Conservation (phyloP, 2,113 vertebrate species). For the Macrotus californicus region DNA sequence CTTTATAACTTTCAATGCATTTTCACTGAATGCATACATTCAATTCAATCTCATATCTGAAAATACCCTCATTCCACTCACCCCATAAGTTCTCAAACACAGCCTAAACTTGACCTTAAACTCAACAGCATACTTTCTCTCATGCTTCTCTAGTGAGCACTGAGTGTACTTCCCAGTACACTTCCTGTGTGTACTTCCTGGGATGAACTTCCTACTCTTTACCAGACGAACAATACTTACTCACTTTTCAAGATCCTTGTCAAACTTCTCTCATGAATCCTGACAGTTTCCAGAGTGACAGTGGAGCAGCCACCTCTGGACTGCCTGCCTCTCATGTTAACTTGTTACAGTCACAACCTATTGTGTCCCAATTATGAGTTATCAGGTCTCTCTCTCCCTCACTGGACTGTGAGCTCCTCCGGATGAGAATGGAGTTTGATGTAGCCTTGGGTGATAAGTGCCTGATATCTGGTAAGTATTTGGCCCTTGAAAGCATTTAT, state of each 20-base stretch:
- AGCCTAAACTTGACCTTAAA: background rate
- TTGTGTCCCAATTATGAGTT: background rate
- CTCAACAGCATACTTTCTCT: background rate
- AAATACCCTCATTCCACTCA: background rate
- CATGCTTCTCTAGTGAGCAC: too few relatives aligned
- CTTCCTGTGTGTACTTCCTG: too few relatives aligned
- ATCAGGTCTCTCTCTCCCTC: background rate
- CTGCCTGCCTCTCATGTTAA: background rate
- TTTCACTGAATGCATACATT: background rate
- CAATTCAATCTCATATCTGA: background rate
- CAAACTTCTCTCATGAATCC: background rate
- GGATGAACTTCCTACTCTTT: background rate
- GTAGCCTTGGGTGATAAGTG: background rate
- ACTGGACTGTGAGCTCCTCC: background rate
- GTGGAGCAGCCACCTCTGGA: background rate
- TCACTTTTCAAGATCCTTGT: background rate
- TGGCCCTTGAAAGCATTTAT: background rate
- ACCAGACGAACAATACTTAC: background rate
- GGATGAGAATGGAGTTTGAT: background rate
- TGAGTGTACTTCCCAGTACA: background rate
- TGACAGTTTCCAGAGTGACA: background rate
- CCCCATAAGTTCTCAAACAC: background rate
- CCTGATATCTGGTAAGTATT: background rate
- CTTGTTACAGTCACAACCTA: background rate
- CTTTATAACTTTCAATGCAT: background rate